These are phyloP conservation scores for Rosalia funebris DNA, from an alignment of 2,888 invertebrate genomes.

Conservation along the genomic window DNA sequence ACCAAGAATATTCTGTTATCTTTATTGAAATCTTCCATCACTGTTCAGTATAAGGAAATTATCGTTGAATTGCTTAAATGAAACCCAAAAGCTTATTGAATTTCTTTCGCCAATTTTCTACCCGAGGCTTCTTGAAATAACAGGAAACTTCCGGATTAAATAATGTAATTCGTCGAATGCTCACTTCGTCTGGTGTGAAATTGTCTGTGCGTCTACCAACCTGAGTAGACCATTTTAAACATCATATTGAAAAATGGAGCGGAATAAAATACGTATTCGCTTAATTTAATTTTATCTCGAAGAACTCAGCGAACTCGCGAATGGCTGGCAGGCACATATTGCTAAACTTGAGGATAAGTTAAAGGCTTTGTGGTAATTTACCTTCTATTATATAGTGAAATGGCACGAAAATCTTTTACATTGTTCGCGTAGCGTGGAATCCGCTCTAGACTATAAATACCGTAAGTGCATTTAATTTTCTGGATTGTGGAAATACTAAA, in stretches of 20 bases:
- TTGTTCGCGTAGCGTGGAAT: not conserved
- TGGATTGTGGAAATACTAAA: not conserved
- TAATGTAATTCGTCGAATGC: too few species aligned
- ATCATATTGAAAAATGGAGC: not conserved
- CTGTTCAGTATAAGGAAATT: too few species aligned
- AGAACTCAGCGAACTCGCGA: slow-evolving; percentile 4
- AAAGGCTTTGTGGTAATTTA: slow-evolving; percentile 17
- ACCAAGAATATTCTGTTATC: too few species aligned
- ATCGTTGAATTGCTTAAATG: too few species aligned
- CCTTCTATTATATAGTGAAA: slow-evolving; percentile 22
- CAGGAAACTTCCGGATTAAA: too few species aligned
- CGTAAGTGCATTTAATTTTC: not conserved
- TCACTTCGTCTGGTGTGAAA: too few species aligned
- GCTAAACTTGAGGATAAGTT: slow-evolving; percentile 14
- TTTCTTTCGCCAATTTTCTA: too few species aligned
- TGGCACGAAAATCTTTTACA: slow-evolving; percentile 2
- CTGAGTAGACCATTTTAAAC: not conserved
- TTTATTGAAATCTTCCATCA: too few species aligned
- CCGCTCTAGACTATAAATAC: not conserved
- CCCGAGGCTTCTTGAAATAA: too few species aligned
- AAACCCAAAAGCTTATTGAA: too few species aligned
- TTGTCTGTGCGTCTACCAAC: too few species aligned
- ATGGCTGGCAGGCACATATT: slow-evolving; percentile 8
- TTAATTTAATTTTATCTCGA: slow-evolving; percentile 18
- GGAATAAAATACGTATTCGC: slow-evolving; percentile 10